Conservation (phyloP, 2,888 invertebrate species). For the Neoascia interrupta region DNA sequence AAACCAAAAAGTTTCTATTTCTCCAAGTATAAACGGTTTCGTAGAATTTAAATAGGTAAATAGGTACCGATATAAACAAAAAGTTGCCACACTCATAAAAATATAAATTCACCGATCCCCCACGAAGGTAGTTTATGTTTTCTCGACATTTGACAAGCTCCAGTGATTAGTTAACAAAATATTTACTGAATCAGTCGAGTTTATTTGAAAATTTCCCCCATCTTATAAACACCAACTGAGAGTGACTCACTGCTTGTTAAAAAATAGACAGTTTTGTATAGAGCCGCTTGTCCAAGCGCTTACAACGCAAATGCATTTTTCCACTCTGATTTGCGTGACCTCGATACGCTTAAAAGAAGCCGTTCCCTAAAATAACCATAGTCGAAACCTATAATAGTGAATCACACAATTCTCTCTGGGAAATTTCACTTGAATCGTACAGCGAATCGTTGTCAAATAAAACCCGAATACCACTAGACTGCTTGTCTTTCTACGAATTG, state of each 20-base stretch:
- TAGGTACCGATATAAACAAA: too few relatives aligned
- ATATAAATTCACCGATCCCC: too few relatives aligned
- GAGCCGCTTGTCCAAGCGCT: constrained; percentile 18
- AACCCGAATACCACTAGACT: constrained; percentile 60
- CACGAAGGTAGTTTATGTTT: too few relatives aligned
- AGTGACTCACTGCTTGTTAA: constrained; percentile 44
- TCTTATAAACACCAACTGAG: constrained; percentile 33
- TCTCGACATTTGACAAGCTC: neutral
- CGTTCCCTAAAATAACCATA: constrained; percentile 62
- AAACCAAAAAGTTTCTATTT: too few relatives aligned
- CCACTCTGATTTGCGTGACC: constrained; percentile 20
- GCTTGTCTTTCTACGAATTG: constrained; percentile 66
- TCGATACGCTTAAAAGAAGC: constrained; percentile 56
- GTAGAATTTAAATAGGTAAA: too few relatives aligned
- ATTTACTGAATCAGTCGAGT: constrained; percentile 46
- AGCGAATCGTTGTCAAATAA: constrained; percentile 45
- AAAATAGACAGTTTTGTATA: neutral
- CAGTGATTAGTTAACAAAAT: constrained; percentile 43
- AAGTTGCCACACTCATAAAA: too few relatives aligned
- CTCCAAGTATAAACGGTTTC: too few relatives aligned
- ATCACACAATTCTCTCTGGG: neutral
- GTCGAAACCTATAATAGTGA: neutral
- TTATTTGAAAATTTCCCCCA: constrained; percentile 28
- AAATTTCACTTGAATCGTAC: constrained; percentile 17
- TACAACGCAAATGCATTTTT: constrained; percentile 50